These are phyloP conservation scores for Takifugu bimaculatus DNA, from an alignment of 2,113 vertebrate genomes.

Conservation along the genomic window DNA sequence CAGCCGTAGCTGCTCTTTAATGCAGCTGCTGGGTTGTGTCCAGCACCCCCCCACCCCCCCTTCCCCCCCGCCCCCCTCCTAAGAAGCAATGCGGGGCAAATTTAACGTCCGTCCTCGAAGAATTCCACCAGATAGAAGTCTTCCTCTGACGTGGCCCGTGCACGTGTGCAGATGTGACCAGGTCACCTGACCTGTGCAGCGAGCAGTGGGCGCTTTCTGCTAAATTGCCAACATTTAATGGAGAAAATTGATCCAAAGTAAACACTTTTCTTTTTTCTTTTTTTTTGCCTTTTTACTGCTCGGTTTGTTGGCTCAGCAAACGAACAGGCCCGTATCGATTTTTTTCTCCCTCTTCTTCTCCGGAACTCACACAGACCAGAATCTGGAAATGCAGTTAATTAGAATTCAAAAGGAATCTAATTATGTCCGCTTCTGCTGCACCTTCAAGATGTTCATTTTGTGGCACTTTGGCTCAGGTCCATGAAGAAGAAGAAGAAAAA, in stretches of 20 bases:
- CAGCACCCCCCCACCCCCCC: background rate
- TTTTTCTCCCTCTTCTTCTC: background rate
- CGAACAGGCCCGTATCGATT: background rate
- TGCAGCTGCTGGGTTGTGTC: conserved; percentile 22
- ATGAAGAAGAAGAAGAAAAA: too few relatives aligned
- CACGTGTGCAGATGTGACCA: background rate
- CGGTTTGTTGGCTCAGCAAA: background rate
- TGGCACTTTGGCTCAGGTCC: background rate
- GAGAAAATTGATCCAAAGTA: conserved; percentile 1
- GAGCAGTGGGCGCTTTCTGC: background rate
- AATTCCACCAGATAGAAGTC: background rate
- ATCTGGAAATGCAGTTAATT: background rate
- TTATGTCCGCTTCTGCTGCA: background rate
- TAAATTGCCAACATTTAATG: background rate
- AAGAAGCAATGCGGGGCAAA: conserved; percentile 1
- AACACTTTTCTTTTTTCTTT: background rate
- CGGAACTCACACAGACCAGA: background rate
- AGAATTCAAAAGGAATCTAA: background rate
- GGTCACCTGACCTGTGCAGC: background rate
- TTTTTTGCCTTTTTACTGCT: background rate
- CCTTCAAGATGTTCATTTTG: background rate
- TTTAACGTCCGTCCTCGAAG: background rate
- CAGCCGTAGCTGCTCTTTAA: conserved; percentile 20
- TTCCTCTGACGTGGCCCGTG: background rate
- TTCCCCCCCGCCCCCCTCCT: too few relatives aligned